Evolutionary conservation across 2,888 invertebrate species (phyloP), one percentile per base, ranked within the genome.

Genomic region (Maniola hyperantus): DNA sequence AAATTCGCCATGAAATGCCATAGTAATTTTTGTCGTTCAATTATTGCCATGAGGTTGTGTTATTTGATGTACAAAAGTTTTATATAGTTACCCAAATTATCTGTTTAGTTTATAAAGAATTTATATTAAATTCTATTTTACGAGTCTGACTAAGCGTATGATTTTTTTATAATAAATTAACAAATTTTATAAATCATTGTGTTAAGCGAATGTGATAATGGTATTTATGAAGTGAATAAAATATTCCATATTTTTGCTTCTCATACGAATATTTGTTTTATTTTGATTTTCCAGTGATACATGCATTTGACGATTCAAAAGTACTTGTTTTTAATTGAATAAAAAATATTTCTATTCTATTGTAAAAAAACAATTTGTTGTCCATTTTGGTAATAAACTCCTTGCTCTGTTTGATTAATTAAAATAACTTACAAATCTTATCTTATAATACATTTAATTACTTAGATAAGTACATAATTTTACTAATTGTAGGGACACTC

Each of bases 1-100:
- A 70, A 71, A 73, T 67, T 61, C 72, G 71, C 64, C 59, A 59
- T 62, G 65, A 77, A 79, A 87, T 87, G 89, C 88, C 88, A 91
- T 89, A 86, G 69, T 72, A 73, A 82, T 79, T 82, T 75, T 75
- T 80, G 76, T 79, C 50, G 18, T 51, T 82, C 79, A 77, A 74
- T 73, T 76, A 81, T 86, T 90, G 91, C 91, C 89, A 88, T 85
- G 75, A 79, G 89, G 90, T 91, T 91, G 91, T 91, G 89, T 91
- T 88, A 83, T 80, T 65, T 83, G 79, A 77, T 88, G 87, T 91
- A 90, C 88, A 90, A 89, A 88, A 83, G 79, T 80, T 71, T 83
- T 62, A 81, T 84, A 76, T 80, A 87, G 91, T 91, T 91, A 91
- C 91, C 91, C 84, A 86, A 87, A 88, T 74, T 84, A 81, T 83